Evolutionary conservation across 2,888 invertebrate species (phyloP), one percentile per base, ranked within the genome.

Genomic region (Elegia similella): DNA sequence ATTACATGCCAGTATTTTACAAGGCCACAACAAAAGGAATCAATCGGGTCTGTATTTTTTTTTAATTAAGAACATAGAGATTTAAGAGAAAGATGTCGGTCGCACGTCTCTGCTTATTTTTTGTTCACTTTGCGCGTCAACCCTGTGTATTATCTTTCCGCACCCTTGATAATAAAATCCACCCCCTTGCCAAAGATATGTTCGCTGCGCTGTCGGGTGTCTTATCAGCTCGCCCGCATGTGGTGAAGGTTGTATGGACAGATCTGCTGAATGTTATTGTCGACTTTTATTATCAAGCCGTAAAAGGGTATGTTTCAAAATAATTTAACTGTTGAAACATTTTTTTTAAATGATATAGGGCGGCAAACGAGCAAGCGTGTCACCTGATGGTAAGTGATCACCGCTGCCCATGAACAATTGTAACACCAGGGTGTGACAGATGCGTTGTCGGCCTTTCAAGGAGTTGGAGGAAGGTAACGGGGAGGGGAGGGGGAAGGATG

Each of bases 121-220:
- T 43, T 2, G 10, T 6, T 43, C 6, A 15, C 16, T 2, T 42
- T 62, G 29, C 57, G 50, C 64, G 66, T 62, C 78, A 78, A 63
- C 80, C 79, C 80, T 84, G 75, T 38, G 55, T 44, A 57, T 63
- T 73, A 75, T 84, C 80, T 73, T 58, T 80, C 78, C 70, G 64
- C 84, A 78, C 83, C 85, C 84, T 67, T 61, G 76, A 75, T 74
- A 77, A 77, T 78, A 81, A 82, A 79, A 66, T 57, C 64, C 71
- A 73, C 76, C 78, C 76, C 68, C 67, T 63, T 59, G 63, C 61
- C 59, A 63, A 63, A 64, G 61, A 47, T 61, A 62, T 50, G 55
- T 57, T 55, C 7, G 44, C 44, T 55, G 44, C 16, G 32, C 32
- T 17, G 13, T 23, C 17, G 42, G 62, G 59, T 59, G 62, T 65